Evolutionary conservation across 2,797 vertebrate species (phyloP), one percentile per base, ranked within the genome.

Genomic region (Pangasius sanitwongsei): DNA sequence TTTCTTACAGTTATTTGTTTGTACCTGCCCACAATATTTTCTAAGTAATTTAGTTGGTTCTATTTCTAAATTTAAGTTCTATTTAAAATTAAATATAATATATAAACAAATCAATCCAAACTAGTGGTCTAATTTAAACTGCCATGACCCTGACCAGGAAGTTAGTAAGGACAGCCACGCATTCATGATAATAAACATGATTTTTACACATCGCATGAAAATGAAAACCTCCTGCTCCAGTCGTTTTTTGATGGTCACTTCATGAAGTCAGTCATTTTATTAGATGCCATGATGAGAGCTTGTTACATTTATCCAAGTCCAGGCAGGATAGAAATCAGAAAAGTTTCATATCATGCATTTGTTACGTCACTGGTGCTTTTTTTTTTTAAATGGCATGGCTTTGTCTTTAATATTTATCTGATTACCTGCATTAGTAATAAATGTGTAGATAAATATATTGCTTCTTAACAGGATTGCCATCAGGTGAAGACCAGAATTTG

Each of bases 401-500:
- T 78, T 78, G 2, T 53, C 37, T 20, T 72, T 65, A 53, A n/a
- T 78, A 55, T 80, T 48, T 16, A 2, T 53, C 4, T 44, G 8
- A 18, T 48, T 48, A 48, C 44, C 44, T 48, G 25, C 77, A 20
- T 57, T 81, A 12, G 31, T 37, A 23, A 37, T 59, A 55, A 31
- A 55, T 20, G 1, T 31, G 0, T 31, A n/a, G n/a, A 28, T 57
- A 57, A 59, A 57, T 84, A 12, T 75, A 16, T 88, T 50, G 34
- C 69, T 31, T 77, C 53, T 37, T 53, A 2, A 81, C 80, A 92
- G 91, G 86, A 81, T 69, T 90, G 31, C 89, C 89, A 48, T 84
- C 83, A 31, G 85, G 89, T 4, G 87, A 89, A 82, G 90, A 87
- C 11, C 89, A 90, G 67, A 89, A 87, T 88, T 65, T 90, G 59